Conservation (phyloP, 2,113 vertebrate species). For the Podilymbus podiceps region DNA sequence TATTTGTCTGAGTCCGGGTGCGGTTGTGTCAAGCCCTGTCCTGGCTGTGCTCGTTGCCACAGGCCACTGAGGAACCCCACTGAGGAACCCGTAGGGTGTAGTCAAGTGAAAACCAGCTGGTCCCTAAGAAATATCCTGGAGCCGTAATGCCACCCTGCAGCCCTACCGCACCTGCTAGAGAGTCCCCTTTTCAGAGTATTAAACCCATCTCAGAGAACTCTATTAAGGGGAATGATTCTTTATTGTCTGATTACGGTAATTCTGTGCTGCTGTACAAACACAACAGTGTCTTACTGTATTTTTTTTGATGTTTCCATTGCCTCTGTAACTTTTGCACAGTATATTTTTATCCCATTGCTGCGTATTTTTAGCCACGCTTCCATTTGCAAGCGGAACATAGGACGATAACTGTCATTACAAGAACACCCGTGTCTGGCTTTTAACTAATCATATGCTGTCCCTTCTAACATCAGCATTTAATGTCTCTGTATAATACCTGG, state of each 20-base stretch:
- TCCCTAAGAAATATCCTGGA: background rate
- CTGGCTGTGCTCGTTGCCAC: background rate
- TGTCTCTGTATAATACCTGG: background rate
- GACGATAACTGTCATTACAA: background rate
- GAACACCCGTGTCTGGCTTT: background rate
- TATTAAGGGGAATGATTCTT: background rate
- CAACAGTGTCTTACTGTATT: background rate
- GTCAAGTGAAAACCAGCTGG: background rate
- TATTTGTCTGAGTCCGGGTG: accelerated
- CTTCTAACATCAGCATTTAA: background rate
- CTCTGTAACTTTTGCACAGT: background rate
- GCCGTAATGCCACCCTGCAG: background rate
- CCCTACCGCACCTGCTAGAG: accelerated
- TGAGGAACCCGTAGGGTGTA: accelerated
- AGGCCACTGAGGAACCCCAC: background rate
- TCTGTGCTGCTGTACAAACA: background rate
- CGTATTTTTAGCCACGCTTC: background rate
- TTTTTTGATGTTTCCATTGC: background rate
- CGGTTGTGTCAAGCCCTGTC: background rate
- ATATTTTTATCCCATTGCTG: background rate
- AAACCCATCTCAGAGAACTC: background rate
- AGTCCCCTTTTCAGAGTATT: background rate
- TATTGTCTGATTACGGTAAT: background rate
- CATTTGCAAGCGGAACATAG: background rate
- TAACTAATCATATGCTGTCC: background rate